Evolutionary conservation across 2,888 invertebrate species (phyloP), one percentile per base, ranked within the genome.

Genomic region (Thysanoteuthis rhombus): DNA sequence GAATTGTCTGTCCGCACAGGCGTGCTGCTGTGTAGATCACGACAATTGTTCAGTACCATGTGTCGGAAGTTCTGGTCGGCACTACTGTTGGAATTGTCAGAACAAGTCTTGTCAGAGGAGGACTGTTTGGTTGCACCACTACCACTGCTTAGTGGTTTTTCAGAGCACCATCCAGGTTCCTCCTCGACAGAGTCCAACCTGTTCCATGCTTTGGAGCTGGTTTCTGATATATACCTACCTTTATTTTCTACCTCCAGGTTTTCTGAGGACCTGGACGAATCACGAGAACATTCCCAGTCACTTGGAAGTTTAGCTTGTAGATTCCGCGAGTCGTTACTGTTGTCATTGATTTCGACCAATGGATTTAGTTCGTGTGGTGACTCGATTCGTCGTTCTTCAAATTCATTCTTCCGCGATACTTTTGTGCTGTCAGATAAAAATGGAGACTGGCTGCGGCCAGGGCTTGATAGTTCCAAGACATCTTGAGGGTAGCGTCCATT

Each of bases 191-290:
- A 93, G 47, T 58, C 58, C 39, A 93, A 47, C 58, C 93, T 52
- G 47, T 93, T 93, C 93, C 93, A 93, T 12, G 47, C 19, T 93
- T 93, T 93, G 42, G 93, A 47, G 58, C 58, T 93, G 52, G 45
- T 52, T 93, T 93, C 93, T 25, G 52, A 52, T 39, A 93, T 93
- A 52, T 58, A 47, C 58, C 93, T 93, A 47, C 58, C 52, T 52
- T 93, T 93, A 47, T 93, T 58, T 47, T 93, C 52, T 32, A 47
- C 38, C 4, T 93, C 93, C 28, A 89, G 89, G 89, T 93, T 75
- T 90, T 93, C 93, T 25, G 93, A 89, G 32, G 93, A 92, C 38
- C 89, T 92, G 42, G 93, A 47, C 5, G 93, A 52, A 32, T 93
- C 93, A 36, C 28, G 91, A 39, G 91, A 91, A n/a, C 45, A 91